Evolutionary conservation across 2,113 vertebrate species (phyloP).

Genomic region (Alethe castanea): DNA sequence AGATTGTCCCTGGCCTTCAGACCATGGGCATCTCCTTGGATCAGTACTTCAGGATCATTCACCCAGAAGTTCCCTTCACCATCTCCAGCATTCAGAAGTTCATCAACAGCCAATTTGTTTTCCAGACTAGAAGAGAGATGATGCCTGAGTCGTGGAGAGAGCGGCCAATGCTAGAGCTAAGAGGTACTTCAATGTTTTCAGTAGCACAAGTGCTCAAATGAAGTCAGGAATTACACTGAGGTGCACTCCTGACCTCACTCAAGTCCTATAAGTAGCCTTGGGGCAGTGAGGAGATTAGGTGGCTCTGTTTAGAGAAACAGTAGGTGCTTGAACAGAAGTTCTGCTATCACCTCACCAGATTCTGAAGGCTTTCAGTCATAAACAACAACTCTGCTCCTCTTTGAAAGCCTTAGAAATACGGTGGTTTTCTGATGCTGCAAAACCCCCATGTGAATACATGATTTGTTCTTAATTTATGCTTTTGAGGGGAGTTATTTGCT

Average conservation of each 20-base stretch:
- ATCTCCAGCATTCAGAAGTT: slow-evolving; percentile 75
- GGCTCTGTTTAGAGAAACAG: neutral
- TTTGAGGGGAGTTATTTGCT: neutral
- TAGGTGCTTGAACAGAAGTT: neutral
- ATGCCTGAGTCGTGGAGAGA: slow-evolving; percentile 71
- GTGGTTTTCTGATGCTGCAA: neutral
- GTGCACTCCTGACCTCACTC: neutral
- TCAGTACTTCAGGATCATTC: slow-evolving; percentile 72
- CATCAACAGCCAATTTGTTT: slow-evolving; percentile 79
- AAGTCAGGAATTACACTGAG: neutral
- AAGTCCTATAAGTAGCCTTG: neutral
- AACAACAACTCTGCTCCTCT: neutral
- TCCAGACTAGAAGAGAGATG: slow-evolving; percentile 71
- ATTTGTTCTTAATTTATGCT: slow-evolving; percentile 1
- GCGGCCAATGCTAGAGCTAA: slow-evolving; percentile 73
- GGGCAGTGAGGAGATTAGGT: neutral
- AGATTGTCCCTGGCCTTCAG: slow-evolving; percentile 74
- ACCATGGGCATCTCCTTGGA: slow-evolving; percentile 70
- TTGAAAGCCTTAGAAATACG: neutral
- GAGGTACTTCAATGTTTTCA: slow-evolving; percentile 51
- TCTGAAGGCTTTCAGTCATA: neutral
- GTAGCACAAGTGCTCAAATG: neutral
- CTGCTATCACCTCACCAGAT: neutral
- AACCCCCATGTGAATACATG: neutral
- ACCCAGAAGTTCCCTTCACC: slow-evolving; percentile 73